Evolutionary conservation across 2,888 invertebrate species (phyloP).

Genomic region (Phyto melanocephala): DNA sequence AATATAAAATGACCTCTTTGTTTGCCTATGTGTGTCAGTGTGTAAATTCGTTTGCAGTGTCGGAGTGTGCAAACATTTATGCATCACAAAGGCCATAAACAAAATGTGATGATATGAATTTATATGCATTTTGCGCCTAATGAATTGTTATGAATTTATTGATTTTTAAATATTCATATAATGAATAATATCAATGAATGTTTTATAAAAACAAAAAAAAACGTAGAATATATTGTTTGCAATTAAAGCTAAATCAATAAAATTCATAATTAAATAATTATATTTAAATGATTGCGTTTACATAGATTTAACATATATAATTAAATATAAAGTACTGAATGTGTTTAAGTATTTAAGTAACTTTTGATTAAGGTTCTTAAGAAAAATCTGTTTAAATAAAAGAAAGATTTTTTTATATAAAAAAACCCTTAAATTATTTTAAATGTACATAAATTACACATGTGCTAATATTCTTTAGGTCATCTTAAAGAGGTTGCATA

Average conservation of each 20-base stretch:
- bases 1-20: no score
- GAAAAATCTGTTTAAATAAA: background rate
- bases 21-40: background rate
- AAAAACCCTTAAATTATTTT: no score
- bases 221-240: background rate
- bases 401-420: no score
- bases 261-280: background rate
- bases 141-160: constrained; percentile 31
- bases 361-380: background rate
- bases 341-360: background rate
- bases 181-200: background rate
- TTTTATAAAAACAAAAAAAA: background rate
- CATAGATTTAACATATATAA: background rate
- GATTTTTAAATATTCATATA: constrained; percentile 7
- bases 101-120: background rate
- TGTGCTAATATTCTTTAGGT: no score
- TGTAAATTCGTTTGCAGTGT: background rate
- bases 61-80: background rate
- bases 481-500: no score
- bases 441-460: no score
- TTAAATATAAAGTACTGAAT: background rate
- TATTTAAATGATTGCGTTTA: background rate
- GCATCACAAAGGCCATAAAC: background rate
- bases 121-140: constrained; percentile 1
- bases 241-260: background rate